phyloP scores from a whole-genome alignment of 1,140 invertebrate species.

The Macrocentrus cingulum region DNA sequence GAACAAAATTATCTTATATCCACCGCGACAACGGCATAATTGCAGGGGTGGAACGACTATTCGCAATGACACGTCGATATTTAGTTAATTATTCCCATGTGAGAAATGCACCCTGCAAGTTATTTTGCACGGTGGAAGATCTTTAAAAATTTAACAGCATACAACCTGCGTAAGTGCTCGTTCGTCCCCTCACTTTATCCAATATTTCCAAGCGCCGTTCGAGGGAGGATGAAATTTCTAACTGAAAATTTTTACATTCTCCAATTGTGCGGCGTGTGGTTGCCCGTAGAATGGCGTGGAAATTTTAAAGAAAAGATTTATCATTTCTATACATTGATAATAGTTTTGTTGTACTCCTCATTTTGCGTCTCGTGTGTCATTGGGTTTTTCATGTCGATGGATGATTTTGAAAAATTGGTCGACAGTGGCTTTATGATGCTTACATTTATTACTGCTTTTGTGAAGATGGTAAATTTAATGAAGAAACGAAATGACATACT shows the following conservation, averaged over 20 bases:
- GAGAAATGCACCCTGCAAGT: too few relatives aligned
- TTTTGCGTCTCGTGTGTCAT: slow-evolving; percentile 17
- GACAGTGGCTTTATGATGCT: slow-evolving; percentile 34
- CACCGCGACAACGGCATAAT: too few relatives aligned
- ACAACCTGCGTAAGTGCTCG: too few relatives aligned
- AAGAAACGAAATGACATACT: slow-evolving; percentile 18
- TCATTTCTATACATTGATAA: background rate
- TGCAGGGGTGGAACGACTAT: too few relatives aligned
- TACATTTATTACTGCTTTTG: slow-evolving; percentile 18
- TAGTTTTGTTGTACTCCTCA: background rate
- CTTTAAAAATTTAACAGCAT: too few relatives aligned
- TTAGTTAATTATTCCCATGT: too few relatives aligned
- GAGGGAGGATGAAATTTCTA: background rate
- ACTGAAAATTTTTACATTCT: background rate
- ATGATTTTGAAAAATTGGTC: slow-evolving; percentile 23
- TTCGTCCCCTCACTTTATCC: too few relatives aligned
- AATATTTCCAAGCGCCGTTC: too few relatives aligned
- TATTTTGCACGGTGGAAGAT: too few relatives aligned
- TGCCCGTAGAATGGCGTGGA: background rate
- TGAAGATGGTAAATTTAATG: slow-evolving; percentile 26
- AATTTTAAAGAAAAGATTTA: background rate
- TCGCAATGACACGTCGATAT: too few relatives aligned
- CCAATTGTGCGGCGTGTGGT: background rate
- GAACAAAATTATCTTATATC: too few relatives aligned
- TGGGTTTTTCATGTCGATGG: slow-evolving; percentile 3